Percentiles rank a stretch among this genome's conserved stretches.
Evolutionary conservation across 2,888 invertebrate species (phyloP).

Genomic region (Rotaria sp.): DNA sequence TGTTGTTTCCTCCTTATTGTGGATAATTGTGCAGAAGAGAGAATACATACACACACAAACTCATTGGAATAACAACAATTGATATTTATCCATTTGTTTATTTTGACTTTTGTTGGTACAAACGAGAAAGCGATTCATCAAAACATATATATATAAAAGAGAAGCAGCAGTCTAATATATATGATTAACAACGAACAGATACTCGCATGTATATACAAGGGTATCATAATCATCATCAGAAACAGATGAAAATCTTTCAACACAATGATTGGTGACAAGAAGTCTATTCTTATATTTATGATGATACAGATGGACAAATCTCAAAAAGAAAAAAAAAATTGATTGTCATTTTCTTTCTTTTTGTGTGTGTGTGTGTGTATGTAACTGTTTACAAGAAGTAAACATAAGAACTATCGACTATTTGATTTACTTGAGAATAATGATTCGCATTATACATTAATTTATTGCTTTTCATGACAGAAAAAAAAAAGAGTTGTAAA

Average conservation of each 20-base stretch:
- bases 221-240: constrained; percentile 12
- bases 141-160: background rate
- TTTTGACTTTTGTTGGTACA: constrained; percentile 24
- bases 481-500: constrained; percentile 15
- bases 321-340: background rate
- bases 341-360: background rate
- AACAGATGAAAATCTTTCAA: constrained; percentile 24
- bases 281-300: constrained; percentile 1
- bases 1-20: constrained; percentile 24
- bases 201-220: constrained; percentile 14
- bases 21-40: constrained; percentile 24
- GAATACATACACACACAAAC: background rate
- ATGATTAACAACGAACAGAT: constrained; percentile 24
- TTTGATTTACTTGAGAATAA: constrained; percentile 21
- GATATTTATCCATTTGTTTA: constrained; percentile 29
- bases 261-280: constrained; percentile 9
- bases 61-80: constrained; percentile 29
- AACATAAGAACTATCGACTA: constrained; percentile 22
- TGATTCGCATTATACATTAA: constrained; percentile 10
- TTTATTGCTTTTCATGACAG: constrained; percentile 18
- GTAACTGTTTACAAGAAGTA: constrained; percentile 8
- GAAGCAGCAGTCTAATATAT: constrained; percentile 16
- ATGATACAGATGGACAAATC: background rate
- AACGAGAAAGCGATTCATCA: constrained; percentile 24
- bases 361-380: background rate